phyloP scores from a whole-genome alignment of 2,888 invertebrate species.

The Elmis aenea region DNA sequence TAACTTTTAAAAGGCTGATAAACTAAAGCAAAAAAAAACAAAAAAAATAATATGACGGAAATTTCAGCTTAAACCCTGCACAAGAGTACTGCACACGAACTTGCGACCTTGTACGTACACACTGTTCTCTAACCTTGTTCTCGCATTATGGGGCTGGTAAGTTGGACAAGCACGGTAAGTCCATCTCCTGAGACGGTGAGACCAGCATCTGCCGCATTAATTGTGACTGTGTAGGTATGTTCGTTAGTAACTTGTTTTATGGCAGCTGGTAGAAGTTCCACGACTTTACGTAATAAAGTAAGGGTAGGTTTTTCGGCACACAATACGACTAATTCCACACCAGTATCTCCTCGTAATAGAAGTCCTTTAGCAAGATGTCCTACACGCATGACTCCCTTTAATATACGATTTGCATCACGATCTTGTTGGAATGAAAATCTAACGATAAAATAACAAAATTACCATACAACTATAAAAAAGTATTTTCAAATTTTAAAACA shows the following conservation, averaged over 20 bases:
- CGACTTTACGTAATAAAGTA: constrained; percentile 81
- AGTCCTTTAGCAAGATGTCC: constrained; percentile 88
- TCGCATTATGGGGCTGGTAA: constrained; percentile 90
- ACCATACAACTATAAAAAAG: neutral
- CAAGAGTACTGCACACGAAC: constrained; percentile 41
- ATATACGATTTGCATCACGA: constrained; percentile 60
- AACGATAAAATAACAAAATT: no score
- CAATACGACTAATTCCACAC: constrained; percentile 88
- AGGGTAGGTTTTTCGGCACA: constrained; percentile 92
- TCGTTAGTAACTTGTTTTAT: constrained; percentile 67
- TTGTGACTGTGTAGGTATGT: constrained; percentile 76
- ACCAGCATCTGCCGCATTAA: constrained; percentile 80
- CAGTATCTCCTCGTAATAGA: constrained; percentile 81
- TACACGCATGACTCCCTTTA: constrained; percentile 96
- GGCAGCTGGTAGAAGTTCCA: constrained; percentile 76
- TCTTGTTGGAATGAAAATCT: constrained; percentile 65
- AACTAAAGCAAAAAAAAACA: constrained; percentile 2
- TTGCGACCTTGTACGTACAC: constrained; percentile 23
- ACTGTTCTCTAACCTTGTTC: constrained; percentile 59
- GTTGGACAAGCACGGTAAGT: constrained; percentile 78
- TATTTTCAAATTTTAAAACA: no score
- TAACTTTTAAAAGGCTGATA: no score
- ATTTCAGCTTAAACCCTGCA: constrained; percentile 44
- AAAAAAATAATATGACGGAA: constrained; percentile 3
- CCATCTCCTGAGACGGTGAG: constrained; percentile 75